These are phyloP conservation scores for Tenrec ecaudatus DNA, from an alignment of 2,113 vertebrate species.

Conservation along the genomic window DNA sequence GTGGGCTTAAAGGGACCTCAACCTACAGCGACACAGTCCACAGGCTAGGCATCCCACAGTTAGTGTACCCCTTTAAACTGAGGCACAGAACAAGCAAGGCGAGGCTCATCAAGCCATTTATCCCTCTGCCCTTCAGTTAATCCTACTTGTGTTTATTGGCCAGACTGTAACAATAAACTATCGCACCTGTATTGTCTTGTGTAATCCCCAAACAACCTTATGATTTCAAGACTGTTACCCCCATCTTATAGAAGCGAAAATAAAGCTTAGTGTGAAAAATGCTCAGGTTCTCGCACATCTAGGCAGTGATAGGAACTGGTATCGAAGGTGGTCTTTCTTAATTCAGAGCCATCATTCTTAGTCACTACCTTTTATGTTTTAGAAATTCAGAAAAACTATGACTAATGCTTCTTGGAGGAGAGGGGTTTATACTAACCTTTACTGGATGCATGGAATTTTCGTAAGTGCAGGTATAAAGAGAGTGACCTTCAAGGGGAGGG, in stretches of 20 bases:
- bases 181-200: constrained; percentile 48
- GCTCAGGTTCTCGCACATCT: neutral
- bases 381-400: constrained; percentile 57
- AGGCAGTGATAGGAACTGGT: neutral
- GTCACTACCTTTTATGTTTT: neutral
- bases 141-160: too few species aligned
- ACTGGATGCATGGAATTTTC: constrained; percentile 22
- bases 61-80: too few species aligned
- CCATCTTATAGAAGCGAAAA: constrained; percentile 22
- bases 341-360: neutral
- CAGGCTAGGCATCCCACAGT: too few species aligned
- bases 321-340: constrained; percentile 39
- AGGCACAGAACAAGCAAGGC: too few species aligned
- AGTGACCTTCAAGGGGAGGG: neutral
- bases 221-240: neutral
- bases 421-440: constrained; percentile 40
- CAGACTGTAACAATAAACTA: too few species aligned
- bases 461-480: neutral
- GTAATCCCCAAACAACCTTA: constrained; percentile 1
- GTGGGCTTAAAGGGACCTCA: too few species aligned
- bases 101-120: too few species aligned
- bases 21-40: too few species aligned
- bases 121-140: too few species aligned
- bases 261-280: neutral
- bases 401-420: constrained; percentile 17